phyloP scores from a whole-genome alignment of 2,797 vertebrate genomes.

The Gallirallus australis region DNA sequence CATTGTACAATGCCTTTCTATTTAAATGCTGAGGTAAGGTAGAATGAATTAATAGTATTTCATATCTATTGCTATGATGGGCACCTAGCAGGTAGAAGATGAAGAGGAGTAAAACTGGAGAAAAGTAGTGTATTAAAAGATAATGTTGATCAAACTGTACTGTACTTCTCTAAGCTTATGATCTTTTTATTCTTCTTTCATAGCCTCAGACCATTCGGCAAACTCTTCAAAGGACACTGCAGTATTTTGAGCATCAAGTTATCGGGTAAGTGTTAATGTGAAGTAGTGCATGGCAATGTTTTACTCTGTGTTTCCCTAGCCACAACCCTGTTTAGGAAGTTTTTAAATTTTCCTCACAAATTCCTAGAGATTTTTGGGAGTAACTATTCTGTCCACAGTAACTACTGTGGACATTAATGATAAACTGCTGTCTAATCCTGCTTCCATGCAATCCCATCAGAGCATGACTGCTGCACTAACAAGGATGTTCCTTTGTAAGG shows the following conservation, averaged over 20 bases:
- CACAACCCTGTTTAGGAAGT: background rate
- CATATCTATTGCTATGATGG: background rate
- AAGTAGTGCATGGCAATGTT: background rate
- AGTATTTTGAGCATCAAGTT: conserved; percentile 91
- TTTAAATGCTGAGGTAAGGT: background rate
- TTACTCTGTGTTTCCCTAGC: background rate
- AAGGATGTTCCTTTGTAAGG: background rate
- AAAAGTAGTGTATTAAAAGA: background rate
- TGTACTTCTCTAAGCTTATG: conserved; percentile 51
- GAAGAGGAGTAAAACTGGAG: conserved; percentile 26
- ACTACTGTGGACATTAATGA: background rate
- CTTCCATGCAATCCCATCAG: background rate
- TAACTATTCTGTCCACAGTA: background rate
- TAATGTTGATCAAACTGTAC: conserved; percentile 5
- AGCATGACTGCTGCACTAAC: fast-evolving
- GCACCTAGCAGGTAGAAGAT: background rate
- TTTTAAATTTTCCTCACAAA: background rate
- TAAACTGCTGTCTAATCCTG: background rate
- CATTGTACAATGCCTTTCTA: background rate
- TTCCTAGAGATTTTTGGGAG: background rate
- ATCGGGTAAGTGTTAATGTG: conserved; percentile 85
- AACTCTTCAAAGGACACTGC: conserved; percentile 93
- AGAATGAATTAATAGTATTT: background rate
- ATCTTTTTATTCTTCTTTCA: conserved; percentile 59
- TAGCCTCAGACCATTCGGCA: conserved; percentile 94